These are phyloP conservation scores for Drosophila oshimai DNA, from an alignment of 1,140 invertebrate genomes.

Conservation along the genomic window DNA sequence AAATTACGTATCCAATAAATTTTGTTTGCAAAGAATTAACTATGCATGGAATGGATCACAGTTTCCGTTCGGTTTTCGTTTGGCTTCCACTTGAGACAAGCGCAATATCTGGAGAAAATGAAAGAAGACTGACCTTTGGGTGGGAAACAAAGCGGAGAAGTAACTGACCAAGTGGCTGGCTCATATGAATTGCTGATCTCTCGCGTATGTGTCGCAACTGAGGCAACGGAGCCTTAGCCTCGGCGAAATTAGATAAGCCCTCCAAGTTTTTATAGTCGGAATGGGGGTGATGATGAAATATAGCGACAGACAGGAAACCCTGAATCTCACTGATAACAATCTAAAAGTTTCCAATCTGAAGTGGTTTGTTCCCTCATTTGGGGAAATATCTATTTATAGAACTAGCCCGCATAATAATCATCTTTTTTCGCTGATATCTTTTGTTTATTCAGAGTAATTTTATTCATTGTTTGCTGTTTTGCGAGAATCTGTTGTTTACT, in stretches of 20 bases:
- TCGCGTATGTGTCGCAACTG: conserved; percentile 35
- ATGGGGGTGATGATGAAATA: background rate
- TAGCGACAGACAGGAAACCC: background rate
- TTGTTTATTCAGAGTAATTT: conserved; percentile 18
- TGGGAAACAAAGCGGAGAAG: background rate
- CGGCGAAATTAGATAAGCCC: conserved; percentile 21
- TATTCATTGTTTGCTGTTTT: background rate
- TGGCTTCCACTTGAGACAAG: background rate
- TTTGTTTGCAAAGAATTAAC: conserved; percentile 3
- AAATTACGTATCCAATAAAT: background rate
- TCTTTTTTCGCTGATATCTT: background rate
- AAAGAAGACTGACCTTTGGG: conserved; percentile 18
- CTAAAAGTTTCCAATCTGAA: background rate
- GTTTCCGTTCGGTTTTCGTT: conserved; percentile 8
- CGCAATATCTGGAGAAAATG: background rate
- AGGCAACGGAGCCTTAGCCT: conserved; percentile 4
- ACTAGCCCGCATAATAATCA: conserved; percentile 18
- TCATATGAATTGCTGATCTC: conserved; percentile 38
- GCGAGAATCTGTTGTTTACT: background rate
- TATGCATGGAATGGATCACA: background rate
- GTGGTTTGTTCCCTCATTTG: background rate
- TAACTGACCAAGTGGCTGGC: background rate
- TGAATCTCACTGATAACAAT: background rate
- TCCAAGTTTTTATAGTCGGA: background rate
- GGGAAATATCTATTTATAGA: background rate